phyloP scores from a whole-genome alignment of 2,797 vertebrate genomes.

The Pangasius mekongensis region DNA sequence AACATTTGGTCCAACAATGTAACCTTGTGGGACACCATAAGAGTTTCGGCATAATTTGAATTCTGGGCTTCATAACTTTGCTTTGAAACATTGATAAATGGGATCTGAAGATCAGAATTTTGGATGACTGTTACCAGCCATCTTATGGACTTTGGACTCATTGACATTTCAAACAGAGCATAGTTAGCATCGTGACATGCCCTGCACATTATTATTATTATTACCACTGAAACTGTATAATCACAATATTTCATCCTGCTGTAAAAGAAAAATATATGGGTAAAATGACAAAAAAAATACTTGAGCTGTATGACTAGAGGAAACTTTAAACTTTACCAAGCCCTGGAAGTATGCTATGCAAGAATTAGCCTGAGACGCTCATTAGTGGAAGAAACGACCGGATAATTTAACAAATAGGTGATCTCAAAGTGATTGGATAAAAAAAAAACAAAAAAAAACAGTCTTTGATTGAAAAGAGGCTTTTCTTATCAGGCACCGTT shows the following conservation, averaged over 20 bases:
- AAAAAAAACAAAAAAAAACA: conserved; percentile 22
- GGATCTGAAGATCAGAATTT: not conserved
- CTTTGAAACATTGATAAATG: not conserved
- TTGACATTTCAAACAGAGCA: not conserved
- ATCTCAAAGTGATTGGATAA: not conserved
- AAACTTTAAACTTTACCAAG: not conserved
- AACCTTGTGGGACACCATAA: not conserved
- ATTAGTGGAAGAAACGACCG: not conserved
- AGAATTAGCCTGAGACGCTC: conserved; percentile 4
- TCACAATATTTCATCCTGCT: not conserved
- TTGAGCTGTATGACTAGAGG: not conserved
- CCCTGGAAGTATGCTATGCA: not conserved
- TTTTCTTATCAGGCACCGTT: conserved; percentile 39
- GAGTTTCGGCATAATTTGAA: not conserved
- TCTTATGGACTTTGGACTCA: not conserved
- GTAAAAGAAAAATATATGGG: not conserved
- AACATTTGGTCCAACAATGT: not conserved
- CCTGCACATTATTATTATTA: not conserved
- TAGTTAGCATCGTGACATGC: not conserved
- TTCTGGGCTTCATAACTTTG: not conserved
- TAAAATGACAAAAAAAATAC: not conserved
- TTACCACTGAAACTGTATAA: not conserved
- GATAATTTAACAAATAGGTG: conserved; percentile 14
- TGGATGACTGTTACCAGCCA: not conserved
- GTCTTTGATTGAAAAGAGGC: conserved; percentile 42